phyloP scores from a whole-genome alignment of 2,888 invertebrate genomes.

The Volucella bombylans region DNA sequence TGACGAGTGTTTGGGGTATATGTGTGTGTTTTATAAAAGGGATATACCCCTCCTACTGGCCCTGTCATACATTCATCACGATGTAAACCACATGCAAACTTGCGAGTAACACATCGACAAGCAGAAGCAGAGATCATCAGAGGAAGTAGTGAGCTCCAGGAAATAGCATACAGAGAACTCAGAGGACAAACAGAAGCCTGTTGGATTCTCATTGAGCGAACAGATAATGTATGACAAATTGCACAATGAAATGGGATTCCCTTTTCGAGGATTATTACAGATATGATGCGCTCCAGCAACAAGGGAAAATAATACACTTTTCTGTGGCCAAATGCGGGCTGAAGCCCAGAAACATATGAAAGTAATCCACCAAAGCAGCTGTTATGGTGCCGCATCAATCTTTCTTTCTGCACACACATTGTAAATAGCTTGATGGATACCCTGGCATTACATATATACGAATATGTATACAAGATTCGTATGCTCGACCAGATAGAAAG shows the following conservation, averaged over 20 bases:
- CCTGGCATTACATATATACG: too few species aligned
- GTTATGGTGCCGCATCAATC: slow-evolving; percentile 56
- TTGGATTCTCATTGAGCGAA: slow-evolving; percentile 57
- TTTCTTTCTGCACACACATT: slow-evolving; percentile 25
- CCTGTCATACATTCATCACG: slow-evolving; percentile 48
- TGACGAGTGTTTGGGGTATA: neutral
- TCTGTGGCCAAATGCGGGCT: slow-evolving; percentile 1
- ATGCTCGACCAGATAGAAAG: too few species aligned
- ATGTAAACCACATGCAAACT: slow-evolving; percentile 48
- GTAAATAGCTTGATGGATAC: slow-evolving; percentile 41
- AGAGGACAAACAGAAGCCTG: slow-evolving; percentile 28
- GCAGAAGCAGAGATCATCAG: neutral
- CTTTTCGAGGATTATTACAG: slow-evolving; percentile 49
- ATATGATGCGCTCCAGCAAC: slow-evolving; percentile 24
- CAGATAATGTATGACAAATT: slow-evolving; percentile 69
- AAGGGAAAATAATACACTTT: slow-evolving; percentile 51
- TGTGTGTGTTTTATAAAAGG: too few species aligned
- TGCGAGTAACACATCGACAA: neutral
- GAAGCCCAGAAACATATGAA: neutral
- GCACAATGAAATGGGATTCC: slow-evolving; percentile 59
- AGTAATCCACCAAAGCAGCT: slow-evolving; percentile 56
- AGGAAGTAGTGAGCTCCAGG: neutral
- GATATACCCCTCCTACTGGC: neutral
- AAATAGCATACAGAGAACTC: too few species aligned
- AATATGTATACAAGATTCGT: too few species aligned